Evolutionary conservation across 53 echinoderm and acorn worm species (phyloP).

Genomic region (Stichopus horrens): DNA sequence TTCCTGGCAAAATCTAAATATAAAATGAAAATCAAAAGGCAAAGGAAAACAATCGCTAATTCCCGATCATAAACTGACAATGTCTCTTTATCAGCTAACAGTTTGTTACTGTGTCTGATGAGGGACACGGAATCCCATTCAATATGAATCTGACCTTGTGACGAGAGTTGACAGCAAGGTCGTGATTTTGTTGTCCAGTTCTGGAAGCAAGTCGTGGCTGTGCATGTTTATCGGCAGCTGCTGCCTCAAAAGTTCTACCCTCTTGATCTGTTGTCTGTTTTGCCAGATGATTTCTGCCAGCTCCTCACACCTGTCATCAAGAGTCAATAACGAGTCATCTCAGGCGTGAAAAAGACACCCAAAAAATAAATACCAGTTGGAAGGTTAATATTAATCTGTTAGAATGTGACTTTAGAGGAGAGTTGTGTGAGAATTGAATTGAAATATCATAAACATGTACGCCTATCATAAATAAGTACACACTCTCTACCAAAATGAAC

Average conservation of each 20-base stretch:
- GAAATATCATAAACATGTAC: too few relatives aligned
- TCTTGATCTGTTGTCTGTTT: conserved; percentile 89
- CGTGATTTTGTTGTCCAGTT: conserved; percentile 82
- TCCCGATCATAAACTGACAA: too few relatives aligned
- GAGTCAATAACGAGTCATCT: neutral
- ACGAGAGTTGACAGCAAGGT: conserved; percentile 89
- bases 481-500: too few relatives aligned
- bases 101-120: too few relatives aligned
- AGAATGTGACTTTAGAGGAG: too few relatives aligned
- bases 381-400: neutral
- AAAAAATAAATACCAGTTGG: neutral
- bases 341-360: neutral
- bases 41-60: too few relatives aligned
- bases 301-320: conserved; percentile 80
- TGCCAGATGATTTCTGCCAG: conserved; percentile 96
- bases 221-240: conserved; percentile 88
- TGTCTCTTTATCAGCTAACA: too few relatives aligned
- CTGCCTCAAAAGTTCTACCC: conserved; percentile 83
- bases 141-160: conserved; percentile 56
- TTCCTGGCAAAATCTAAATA: too few relatives aligned
- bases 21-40: too few relatives aligned
- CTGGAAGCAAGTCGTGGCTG: conserved; percentile 68
- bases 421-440: too few relatives aligned
- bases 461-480: too few relatives aligned
- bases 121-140: too few relatives aligned